Base-by-base conservation (phyloP, 2,888 invertebrate species). In the Scelioninae gen. 2 region DNA sequence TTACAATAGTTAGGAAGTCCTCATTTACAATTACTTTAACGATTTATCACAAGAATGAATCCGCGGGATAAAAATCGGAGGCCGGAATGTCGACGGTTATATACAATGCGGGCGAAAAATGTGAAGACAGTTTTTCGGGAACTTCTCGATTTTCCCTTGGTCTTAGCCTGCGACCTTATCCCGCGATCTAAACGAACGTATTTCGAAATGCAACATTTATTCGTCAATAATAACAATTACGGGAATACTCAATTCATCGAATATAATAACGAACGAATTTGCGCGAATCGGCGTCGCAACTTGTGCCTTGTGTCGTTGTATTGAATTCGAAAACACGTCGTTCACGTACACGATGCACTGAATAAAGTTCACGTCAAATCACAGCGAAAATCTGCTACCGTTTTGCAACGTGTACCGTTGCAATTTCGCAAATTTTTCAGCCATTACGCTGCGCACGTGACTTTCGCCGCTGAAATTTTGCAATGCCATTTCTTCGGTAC, bases 1-100 rank as follows among this genome's bases (percentile, higher is more conserved):
- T 69, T 61, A 48, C 55, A 69, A 69, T 63, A 70, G 63, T 50
- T 70, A 63, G 58, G 67, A 68, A 68, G 22, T 68, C 39, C 10
- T 53, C 68, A 53, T 58, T 58, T 58, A 67, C 50, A 67, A 46
- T 52, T 46, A 58, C 37, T 67, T 58, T 60, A 68, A 45, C 31
- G 58, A 60, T 68, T 64, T 71, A 71, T 71, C 64, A 71, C 64
- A 71, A 52, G 31, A 58, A 52, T 53, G 25, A 52, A 64, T 39
- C 16, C 33, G 39, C 57, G 33, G 28, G 35, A 41, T 18, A 28
- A 39, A 31, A 9, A 19, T 16, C n/a, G 37, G 10, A 41, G 35
- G 18, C 5, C 15, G 9, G 41, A 41, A 22, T 9, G 18, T 45
- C 16, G 46, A 19, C 22, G 15, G 15, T 52, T 63, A 63, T 52